Percentiles rank a stretch among this genome's conserved stretches.
Evolutionary conservation across 2,797 vertebrate genomes (phyloP).

Genomic region (Pelodytes ibericus): DNA sequence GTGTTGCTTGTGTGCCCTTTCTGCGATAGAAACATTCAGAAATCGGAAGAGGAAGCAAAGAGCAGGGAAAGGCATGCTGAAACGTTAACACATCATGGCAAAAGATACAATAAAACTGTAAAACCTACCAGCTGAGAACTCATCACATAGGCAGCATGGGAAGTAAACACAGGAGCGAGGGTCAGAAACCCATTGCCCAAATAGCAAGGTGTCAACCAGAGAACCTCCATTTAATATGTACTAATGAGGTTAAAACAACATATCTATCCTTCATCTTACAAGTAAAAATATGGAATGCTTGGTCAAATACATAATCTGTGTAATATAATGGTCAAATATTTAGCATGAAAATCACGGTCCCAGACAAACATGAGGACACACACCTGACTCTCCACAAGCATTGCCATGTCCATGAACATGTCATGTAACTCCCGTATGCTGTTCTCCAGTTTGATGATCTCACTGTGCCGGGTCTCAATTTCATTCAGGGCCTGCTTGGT

Average conservation of each 20-base stretch:
- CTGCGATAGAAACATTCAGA: too few relatives aligned
- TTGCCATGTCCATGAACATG: slow-evolving; percentile 98
- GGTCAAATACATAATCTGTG: neutral
- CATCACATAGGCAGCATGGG: slow-evolving; percentile 65
- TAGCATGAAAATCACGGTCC: neutral
- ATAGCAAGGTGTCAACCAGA: slow-evolving; percentile 21
- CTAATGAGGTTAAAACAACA: neutral
- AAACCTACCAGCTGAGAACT: slow-evolving; percentile 65
- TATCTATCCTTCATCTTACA: neutral
- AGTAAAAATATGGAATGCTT: slow-evolving; percentile 5
- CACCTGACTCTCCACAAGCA: slow-evolving; percentile 97
- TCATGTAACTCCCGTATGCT: slow-evolving; percentile 94
- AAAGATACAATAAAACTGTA: neutral
- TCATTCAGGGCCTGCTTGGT: slow-evolving; percentile 91
- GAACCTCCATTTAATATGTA: slow-evolving; percentile 28
- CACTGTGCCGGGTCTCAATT: slow-evolving; percentile 90
- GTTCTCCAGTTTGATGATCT: slow-evolving; percentile 95
- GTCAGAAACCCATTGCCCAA: slow-evolving; percentile 48
- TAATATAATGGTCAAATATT: neutral
- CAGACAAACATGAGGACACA: slow-evolving; percentile 39
- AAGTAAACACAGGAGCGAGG: slow-evolving; percentile 62
- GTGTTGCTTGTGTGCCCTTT: neutral
- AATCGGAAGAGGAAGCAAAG: neutral
- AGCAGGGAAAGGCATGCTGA: neutral
- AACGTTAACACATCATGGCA: slow-evolving; percentile 39